Percentiles rank a stretch among this genome's conserved stretches.
Conservation (phyloP, 64 coral and sea anemone genomes). For the Platygyra sinensis region DNA sequence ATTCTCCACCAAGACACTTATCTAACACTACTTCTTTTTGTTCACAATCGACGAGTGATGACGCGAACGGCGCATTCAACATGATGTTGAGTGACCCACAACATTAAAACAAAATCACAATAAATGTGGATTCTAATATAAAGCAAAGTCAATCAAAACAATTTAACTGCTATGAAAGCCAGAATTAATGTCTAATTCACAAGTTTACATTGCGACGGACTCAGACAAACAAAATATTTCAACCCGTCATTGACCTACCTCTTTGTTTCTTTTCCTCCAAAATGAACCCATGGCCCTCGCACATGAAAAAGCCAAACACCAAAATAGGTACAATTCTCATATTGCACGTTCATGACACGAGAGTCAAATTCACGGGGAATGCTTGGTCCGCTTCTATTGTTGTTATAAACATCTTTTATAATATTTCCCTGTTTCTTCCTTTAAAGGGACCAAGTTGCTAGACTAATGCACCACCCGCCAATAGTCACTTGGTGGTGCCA, state of each 20-base stretch:
- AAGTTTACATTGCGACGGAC: neutral
- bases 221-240: neutral
- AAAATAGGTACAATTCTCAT: neutral
- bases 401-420: neutral
- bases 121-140: no score
- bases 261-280: neutral
- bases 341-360: conserved; percentile 12
- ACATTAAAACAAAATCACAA: no score
- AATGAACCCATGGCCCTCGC: neutral
- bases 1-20: no score
- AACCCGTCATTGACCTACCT: neutral
- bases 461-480: neutral
- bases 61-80: no score
- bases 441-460: neutral
- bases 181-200: no score
- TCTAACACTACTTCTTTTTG: no score
- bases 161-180: no score
- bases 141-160: no score
- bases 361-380: neutral
- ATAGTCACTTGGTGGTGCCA: neutral
- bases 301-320: neutral
- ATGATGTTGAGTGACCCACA: no score
- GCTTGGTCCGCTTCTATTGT: neutral
- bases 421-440: neutral
- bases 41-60: no score